phyloP scores from a whole-genome alignment of 2,113 vertebrate species.

The Grammomys surdaster region DNA sequence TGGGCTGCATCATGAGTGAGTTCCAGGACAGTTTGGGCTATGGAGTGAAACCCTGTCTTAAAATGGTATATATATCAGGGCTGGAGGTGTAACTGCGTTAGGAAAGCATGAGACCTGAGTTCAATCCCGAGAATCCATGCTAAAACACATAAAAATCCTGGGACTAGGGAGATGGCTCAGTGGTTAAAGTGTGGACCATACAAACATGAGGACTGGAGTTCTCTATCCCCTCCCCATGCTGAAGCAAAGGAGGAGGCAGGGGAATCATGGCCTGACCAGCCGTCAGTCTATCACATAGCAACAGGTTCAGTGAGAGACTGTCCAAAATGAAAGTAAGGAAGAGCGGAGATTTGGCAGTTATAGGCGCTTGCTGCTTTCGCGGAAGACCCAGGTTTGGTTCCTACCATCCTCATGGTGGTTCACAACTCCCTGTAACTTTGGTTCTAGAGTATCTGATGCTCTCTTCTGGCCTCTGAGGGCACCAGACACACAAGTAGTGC shows the following conservation, averaged over 20 bases:
- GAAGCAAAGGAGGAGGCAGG: not conserved
- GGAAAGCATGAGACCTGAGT: not conserved
- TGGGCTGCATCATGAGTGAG: not conserved
- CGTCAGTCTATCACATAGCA: not conserved
- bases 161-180: not conserved
- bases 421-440: not conserved
- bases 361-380: not conserved
- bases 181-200: not conserved
- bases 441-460: not conserved
- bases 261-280: too few species aligned
- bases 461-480: not conserved
- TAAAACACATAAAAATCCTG: not conserved
- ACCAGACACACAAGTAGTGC: not conserved
- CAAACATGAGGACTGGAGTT: not conserved
- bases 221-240: not conserved
- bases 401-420: not conserved
- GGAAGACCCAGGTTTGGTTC: not conserved
- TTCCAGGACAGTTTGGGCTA: not conserved
- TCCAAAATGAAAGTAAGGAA: not conserved
- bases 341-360: not conserved
- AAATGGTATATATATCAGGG: not conserved
- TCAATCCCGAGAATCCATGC: not conserved
- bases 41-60: not conserved
- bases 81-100: not conserved
- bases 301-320: not conserved